These are phyloP conservation scores for Noctua pronuba DNA, from an alignment of 2,888 invertebrate genomes.

Conservation along the genomic window DNA sequence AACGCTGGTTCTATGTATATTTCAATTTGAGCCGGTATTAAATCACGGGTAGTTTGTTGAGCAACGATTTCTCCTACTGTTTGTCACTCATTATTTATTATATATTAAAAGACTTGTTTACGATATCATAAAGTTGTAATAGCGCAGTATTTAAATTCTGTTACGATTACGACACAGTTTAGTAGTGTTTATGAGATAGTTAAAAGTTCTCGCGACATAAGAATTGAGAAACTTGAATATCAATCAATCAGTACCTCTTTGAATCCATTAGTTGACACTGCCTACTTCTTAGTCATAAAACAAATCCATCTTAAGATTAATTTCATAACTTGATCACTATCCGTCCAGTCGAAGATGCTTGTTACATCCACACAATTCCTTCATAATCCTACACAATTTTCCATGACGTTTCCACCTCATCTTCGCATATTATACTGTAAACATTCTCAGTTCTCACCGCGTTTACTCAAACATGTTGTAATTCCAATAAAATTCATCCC, in stretches of 20 bases:
- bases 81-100: constrained; percentile 59
- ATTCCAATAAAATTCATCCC: constrained; percentile 68
- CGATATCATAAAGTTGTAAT: constrained; percentile 56
- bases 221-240: constrained; percentile 23
- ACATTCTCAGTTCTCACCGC: constrained; percentile 60
- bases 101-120: constrained; percentile 55
- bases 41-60: constrained; percentile 55
- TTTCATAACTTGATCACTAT: not conserved
- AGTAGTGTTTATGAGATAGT: constrained; percentile 31
- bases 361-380: constrained; percentile 1
- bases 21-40: constrained; percentile 51
- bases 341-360: not conserved
- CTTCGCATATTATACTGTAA: constrained; percentile 48
- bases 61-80: constrained; percentile 55
- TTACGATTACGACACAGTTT: constrained; percentile 40
- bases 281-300: not conserved
- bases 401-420: constrained; percentile 58
- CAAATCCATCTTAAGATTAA: not conserved
- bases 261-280: constrained; percentile 7
- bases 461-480: constrained; percentile 62
- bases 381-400: constrained; percentile 45
- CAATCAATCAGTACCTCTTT: constrained; percentile 22
- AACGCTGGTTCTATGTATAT: constrained; percentile 51
- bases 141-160: constrained; percentile 32
- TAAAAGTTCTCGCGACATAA: constrained; percentile 34